Conservation (phyloP, 2,797 vertebrate genomes). For the Euthynnus affinis region DNA sequence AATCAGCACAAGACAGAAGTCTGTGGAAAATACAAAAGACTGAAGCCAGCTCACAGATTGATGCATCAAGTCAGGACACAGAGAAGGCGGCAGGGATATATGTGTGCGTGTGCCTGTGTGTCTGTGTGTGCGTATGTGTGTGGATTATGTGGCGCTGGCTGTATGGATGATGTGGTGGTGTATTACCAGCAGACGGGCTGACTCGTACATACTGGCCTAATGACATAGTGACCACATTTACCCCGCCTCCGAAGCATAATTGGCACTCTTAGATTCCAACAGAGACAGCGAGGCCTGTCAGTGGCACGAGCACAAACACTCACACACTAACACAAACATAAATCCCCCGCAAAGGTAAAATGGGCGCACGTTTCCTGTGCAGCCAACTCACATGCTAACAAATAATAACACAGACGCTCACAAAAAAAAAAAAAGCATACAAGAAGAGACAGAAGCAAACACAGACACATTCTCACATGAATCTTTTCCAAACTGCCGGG, state of each 20-base stretch:
- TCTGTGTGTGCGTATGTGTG: constrained; percentile 11
- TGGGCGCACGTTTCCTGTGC: constrained; percentile 5
- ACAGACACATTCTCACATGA: constrained; percentile 38
- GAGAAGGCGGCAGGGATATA: constrained; percentile 31
- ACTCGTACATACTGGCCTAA: constrained; percentile 74
- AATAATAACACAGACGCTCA: constrained; percentile 14
- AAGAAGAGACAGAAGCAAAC: constrained; percentile 39
- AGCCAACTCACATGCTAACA: constrained; percentile 5
- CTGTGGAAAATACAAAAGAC: constrained; percentile 60
- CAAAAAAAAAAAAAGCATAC: constrained; percentile 32
- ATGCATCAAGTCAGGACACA: constrained; percentile 58
- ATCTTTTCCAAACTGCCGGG: constrained; percentile 24
- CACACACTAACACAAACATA: constrained; percentile 28
- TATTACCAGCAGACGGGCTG: constrained; percentile 72
- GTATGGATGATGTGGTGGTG: constrained; percentile 65
- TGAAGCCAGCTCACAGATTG: constrained; percentile 53
- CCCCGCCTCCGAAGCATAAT: constrained; percentile 60
- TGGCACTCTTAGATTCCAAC: constrained; percentile 65
- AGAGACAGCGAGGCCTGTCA: constrained; percentile 51
- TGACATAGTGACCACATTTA: constrained; percentile 80
- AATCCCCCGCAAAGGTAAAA: constrained; percentile 39
- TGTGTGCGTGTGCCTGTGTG: constrained; percentile 3
- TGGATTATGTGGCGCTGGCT: constrained; percentile 39
- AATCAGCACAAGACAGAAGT: constrained; percentile 56
- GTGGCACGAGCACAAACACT: constrained; percentile 39